Base-by-base conservation (phyloP, 2,113 vertebrate species). In the Rhinichthys klamathensis region DNA sequence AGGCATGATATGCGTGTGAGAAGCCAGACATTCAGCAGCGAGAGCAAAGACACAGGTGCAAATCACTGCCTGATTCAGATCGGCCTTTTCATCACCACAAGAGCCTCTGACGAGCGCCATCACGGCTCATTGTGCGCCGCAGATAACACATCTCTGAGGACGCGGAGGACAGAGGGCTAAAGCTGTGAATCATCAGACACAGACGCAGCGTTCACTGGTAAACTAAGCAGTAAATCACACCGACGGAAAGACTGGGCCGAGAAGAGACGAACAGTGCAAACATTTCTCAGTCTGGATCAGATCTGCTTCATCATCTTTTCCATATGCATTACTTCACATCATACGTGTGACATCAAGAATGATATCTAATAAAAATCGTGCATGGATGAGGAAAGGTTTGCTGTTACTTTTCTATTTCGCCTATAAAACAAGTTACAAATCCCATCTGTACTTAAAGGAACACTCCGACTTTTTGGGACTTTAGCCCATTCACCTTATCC, bases 31-130 rank as follows among this genome's bases (percentile, higher is more conserved):
- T 32, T 67, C 27, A 18, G 27, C 27, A 30, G 30, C 30, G 30
- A 30, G 2, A 30, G 73, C 73, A 76, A 5, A 75, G 25, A 51
- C 16, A 76, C 51, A 58, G 49, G 8, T 54, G 74, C 51, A 51
- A 23, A 51, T 8, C 16, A 51, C 15, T 16, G 72, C 49, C 16
- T 51, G 72, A 75, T 32, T 76, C 9, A 10, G 46, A 32, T 54
- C 54, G 72, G 72, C 72, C 72, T 74, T 74, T 74, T 74, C 72
- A 46, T 54, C 49, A 23, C 41, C 1, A 54, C 25, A 76, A 76
- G 49, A 76, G 27, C 49, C 9, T 0, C 27, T 21, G 49, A 76
- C 51, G 74, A 76, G 49, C n/a, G 46, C 2, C 27, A 76, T 76
- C 12, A 54, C 16, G 2, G 32, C 46, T 2, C n/a, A 74, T 74